Conservation (phyloP, 1,140 invertebrate genomes). For the Ostrea denselamellosa region DNA sequence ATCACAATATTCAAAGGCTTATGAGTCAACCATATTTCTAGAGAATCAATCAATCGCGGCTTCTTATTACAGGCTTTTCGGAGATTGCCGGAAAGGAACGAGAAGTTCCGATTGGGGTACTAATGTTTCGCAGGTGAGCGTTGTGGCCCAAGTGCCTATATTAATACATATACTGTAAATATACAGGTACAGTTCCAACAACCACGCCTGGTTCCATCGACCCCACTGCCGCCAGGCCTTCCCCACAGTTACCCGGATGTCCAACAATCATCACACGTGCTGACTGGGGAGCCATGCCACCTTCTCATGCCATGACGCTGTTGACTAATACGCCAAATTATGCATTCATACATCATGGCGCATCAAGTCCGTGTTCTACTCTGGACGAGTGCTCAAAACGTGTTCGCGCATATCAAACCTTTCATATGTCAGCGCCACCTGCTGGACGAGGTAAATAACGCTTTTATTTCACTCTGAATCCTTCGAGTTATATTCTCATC, state of each 20-base stretch:
- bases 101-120: too few species aligned
- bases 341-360: slow-evolving; percentile 84
- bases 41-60: too few species aligned
- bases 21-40: too few species aligned
- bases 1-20: too few species aligned
- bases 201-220: background rate
- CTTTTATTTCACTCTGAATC: too few species aligned
- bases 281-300: slow-evolving; percentile 66
- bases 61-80: too few species aligned
- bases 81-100: too few species aligned
- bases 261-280: slow-evolving; percentile 65
- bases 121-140: too few species aligned
- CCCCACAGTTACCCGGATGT: slow-evolving; percentile 60
- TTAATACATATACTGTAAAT: background rate
- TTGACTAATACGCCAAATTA: slow-evolving; percentile 56
- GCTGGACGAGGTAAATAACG: slow-evolving; percentile 69
- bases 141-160: too few species aligned
- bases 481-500: too few species aligned
- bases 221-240: background rate
- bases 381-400: slow-evolving; percentile 79
- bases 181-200: slow-evolving; percentile 8
- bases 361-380: slow-evolving; percentile 81
- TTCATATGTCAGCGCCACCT: slow-evolving; percentile 82
- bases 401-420: slow-evolving; percentile 84
- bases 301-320: slow-evolving; percentile 37